Conservation (phyloP, 2,888 invertebrate species). For the Cheilosia vulpina region DNA sequence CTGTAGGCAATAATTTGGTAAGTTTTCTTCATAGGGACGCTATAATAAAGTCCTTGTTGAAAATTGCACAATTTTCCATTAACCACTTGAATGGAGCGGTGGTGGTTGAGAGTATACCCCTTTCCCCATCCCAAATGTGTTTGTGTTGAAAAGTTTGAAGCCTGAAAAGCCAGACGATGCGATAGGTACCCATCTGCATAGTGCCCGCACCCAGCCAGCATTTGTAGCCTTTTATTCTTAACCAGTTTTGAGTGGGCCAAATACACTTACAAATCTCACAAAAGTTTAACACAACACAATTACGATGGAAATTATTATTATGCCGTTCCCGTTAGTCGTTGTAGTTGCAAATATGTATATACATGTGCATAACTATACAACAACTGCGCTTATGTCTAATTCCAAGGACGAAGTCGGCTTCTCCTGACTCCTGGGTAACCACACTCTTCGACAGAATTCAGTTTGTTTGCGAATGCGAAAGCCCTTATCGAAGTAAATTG, state of each 20-base stretch:
- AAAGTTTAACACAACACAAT: conserved; percentile 75
- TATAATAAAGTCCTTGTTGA: conserved; percentile 74
- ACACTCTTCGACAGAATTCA: conserved; percentile 60
- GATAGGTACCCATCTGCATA: conserved; percentile 4
- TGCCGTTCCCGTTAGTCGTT: conserved; percentile 22
- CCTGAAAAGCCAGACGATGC: conserved; percentile 17
- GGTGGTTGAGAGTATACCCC: neutral
- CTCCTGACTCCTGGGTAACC: neutral
- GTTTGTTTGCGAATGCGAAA: conserved; percentile 49
- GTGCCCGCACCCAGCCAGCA: conserved; percentile 4
- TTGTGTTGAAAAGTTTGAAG: conserved; percentile 41
- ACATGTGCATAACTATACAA: conserved; percentile 2
- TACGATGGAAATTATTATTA: conserved; percentile 70
- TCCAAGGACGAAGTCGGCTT: conserved; percentile 10
- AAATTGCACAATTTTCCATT: conserved; percentile 75
- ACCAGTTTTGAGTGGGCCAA: conserved; percentile 62
- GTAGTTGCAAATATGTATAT: neutral
- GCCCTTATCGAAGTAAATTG: conserved; percentile 70
- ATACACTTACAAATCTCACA: conserved; percentile 70
- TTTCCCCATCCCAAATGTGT: neutral
- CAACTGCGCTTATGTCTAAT: conserved; percentile 49
- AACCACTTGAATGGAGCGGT: conserved; percentile 67
- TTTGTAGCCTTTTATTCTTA: conserved; percentile 51
- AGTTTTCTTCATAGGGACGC: conserved; percentile 51
- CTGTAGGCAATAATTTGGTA: conserved; percentile 74